These are phyloP conservation scores for Erebia ligea DNA, from an alignment of 2,888 invertebrate genomes.

Conservation along the genomic window DNA sequence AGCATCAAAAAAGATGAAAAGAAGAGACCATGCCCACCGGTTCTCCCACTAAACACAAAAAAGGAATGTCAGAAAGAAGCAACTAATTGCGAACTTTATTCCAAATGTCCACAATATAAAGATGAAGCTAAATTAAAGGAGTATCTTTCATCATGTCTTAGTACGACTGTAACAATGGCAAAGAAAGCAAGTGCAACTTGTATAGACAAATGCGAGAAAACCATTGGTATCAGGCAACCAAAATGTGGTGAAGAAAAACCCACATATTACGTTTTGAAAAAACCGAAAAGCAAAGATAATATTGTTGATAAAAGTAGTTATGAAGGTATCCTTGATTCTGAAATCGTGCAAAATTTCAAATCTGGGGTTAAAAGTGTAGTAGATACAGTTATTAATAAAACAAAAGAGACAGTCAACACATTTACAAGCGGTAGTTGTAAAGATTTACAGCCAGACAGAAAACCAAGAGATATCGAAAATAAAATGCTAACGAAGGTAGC, in stretches of 20 bases:
- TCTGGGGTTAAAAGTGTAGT: constrained; percentile 52
- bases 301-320: constrained; percentile 27
- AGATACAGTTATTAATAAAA: constrained; percentile 51
- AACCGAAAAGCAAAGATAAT: constrained; percentile 31
- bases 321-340: background rate
- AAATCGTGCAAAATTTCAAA: constrained; percentile 17
- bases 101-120: constrained; percentile 21
- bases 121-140: constrained; percentile 31
- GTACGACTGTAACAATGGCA: constrained; percentile 31
- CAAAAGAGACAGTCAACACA: constrained; percentile 54
- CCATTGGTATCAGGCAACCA: constrained; percentile 41
- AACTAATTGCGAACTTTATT: constrained; percentile 21
- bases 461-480: constrained; percentile 29
- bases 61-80: constrained; percentile 22
- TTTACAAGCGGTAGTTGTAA: constrained; percentile 50
- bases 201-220: constrained; percentile 36
- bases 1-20: constrained; percentile 12
- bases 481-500: constrained; percentile 19
- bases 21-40: constrained; percentile 15
- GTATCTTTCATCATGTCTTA: constrained; percentile 33
- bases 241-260: constrained; percentile 41
- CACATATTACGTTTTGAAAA: constrained; percentile 41
- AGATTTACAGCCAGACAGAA: constrained; percentile 43
- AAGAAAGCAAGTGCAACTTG: constrained; percentile 35
- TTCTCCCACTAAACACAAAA: constrained; percentile 2